A percentile compares a stretch with the other conserved stretches of the same genome.
These are phyloP conservation scores for Rotaria sp. DNA, from an alignment of 2,888 invertebrate genomes.

Conservation along the genomic window DNA sequence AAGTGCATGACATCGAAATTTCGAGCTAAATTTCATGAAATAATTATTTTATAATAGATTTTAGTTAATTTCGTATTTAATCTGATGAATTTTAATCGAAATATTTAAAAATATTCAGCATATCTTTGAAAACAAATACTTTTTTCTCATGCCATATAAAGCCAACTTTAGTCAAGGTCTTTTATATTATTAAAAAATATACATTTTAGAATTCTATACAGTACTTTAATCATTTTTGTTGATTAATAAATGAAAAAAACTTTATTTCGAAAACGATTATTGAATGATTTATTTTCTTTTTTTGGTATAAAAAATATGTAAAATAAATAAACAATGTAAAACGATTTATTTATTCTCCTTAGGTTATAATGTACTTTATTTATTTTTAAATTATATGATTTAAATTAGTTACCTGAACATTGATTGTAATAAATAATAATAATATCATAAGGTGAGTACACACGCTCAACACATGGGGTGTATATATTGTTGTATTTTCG, in stretches of 20 bases:
- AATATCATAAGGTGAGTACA: slow-evolving; percentile 4
- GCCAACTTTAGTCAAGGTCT: background rate
- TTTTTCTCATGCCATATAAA: background rate
- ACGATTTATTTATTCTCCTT: background rate
- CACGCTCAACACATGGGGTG: background rate
- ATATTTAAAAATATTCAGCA: background rate
- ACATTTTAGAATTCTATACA: background rate
- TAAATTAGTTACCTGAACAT: background rate
- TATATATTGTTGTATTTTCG: slow-evolving; percentile 5
- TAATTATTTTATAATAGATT: background rate
- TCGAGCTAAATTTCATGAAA: background rate
- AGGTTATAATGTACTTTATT: background rate
- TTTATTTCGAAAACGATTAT: background rate
- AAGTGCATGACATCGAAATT: background rate
- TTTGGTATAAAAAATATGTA: background rate
- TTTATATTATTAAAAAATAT: background rate
- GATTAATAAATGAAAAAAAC: background rate
- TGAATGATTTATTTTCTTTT: background rate
- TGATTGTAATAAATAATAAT: background rate
- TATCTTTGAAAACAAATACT: background rate
- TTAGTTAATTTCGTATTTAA: background rate
- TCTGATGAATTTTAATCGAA: background rate
- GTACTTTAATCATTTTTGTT: background rate
- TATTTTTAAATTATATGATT: background rate
- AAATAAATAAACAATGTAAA: background rate